Evolutionary conservation across 1,140 invertebrate species (phyloP).

Genomic region (Stegodyphus mimosarum): DNA sequence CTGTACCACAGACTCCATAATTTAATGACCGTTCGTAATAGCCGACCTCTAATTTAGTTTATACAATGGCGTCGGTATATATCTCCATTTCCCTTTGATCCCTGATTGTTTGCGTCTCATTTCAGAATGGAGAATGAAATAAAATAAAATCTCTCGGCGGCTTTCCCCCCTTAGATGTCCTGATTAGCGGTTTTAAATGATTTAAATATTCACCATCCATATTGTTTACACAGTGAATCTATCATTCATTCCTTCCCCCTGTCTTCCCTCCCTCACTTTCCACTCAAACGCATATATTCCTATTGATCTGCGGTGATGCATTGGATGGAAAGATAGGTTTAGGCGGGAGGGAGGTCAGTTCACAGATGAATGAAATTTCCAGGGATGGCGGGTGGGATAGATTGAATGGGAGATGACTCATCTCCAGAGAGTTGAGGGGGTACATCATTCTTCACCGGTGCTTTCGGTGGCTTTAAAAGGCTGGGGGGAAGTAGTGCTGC

Average conservation of each 20-base stretch:
- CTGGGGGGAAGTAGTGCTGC: neutral
- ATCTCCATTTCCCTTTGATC: constrained; percentile 27
- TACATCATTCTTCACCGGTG: constrained; percentile 33
- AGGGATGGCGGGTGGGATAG: neutral
- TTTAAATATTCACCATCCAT: constrained; percentile 51
- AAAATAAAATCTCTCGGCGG: constrained; percentile 2
- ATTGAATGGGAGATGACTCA: constrained; percentile 54
- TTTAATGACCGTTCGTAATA: constrained; percentile 49
- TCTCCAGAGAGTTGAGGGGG: constrained; percentile 9
- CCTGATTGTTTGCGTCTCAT: constrained; percentile 11
- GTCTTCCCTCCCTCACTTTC: neutral
- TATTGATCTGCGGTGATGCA: constrained; percentile 44
- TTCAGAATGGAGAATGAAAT: constrained; percentile 24
- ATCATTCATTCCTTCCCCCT: constrained; percentile 9
- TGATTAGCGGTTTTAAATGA: constrained; percentile 59
- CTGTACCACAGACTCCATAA: neutral
- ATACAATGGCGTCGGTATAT: constrained; percentile 17
- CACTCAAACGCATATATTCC: neutral
- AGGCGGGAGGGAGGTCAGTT: neutral
- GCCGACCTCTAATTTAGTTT: constrained; percentile 28
- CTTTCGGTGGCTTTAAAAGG: constrained; percentile 1
- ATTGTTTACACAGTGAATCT: constrained; percentile 50
- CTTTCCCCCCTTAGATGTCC: neutral
- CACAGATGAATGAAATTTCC: constrained; percentile 34
- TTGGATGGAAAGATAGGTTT: constrained; percentile 1